phyloP scores from a whole-genome alignment of 2,797 vertebrate species.

The Rousettus madagascariensis region DNA sequence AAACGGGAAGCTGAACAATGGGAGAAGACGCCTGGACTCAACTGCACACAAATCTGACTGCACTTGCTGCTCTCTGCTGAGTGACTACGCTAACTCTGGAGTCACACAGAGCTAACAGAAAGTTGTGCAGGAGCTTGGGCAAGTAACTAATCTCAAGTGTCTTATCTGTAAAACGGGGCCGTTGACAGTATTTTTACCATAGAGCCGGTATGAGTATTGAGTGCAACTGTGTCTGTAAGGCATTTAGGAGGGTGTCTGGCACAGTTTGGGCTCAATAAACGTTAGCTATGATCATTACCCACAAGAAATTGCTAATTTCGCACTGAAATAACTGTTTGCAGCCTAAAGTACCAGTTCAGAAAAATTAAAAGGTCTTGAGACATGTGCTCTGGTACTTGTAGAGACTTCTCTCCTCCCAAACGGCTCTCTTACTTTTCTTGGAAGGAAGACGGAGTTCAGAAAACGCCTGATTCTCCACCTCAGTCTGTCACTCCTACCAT shows the following conservation, averaged over 20 bases:
- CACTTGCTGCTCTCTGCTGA: neutral
- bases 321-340: neutral
- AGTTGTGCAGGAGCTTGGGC: neutral
- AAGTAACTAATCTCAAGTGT: neutral
- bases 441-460: neutral
- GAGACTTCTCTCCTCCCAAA: neutral
- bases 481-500: neutral
- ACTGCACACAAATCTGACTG: neutral
- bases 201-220: neutral
- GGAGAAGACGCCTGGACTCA: neutral
- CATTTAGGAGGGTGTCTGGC: neutral
- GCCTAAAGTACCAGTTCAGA: neutral
- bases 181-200: neutral
- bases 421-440: neutral
- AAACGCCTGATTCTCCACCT: neutral
- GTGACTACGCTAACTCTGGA: neutral
- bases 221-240: neutral
- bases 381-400: neutral
- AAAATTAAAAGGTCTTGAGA: neutral
- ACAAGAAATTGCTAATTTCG: neutral
- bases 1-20: neutral
- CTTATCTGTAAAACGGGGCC: slow-evolving; percentile 2
- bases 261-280: neutral
- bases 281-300: neutral
- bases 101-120: neutral